These are phyloP conservation scores for Maccullochella peelii DNA, from an alignment of 2,113 vertebrate species.

Conservation along the genomic window DNA sequence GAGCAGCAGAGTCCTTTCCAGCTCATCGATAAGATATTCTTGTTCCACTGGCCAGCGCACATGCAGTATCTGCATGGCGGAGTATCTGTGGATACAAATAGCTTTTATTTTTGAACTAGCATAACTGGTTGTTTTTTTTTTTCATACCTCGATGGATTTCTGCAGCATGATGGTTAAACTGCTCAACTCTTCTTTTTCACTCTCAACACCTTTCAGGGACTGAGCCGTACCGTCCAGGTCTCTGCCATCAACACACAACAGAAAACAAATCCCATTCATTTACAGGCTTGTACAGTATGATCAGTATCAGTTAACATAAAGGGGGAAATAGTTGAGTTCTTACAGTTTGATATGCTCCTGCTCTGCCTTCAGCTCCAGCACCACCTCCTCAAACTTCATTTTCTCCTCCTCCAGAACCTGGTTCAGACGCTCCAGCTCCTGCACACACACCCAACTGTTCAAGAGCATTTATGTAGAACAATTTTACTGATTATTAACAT, in stretches of 20 bases:
- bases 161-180: conserved; percentile 89
- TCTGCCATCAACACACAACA: conserved; percentile 75
- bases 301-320: too few species aligned
- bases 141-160: conserved; percentile 90
- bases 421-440: conserved; percentile 95
- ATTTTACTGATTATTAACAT: neutral
- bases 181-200: conserved; percentile 91
- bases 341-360: conserved; percentile 95
- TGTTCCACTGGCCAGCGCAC: neutral
- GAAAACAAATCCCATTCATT: neutral
- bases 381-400: conserved; percentile 94
- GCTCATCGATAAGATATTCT: neutral
- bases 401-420: conserved; percentile 96
- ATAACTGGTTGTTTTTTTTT: too few species aligned
- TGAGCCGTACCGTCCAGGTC: conserved; percentile 92
- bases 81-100: neutral
- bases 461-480: accelerated
- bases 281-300: accelerated
- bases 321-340: accelerated
- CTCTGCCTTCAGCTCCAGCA: conserved; percentile 91
- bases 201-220: conserved; percentile 92
- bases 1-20: neutral
- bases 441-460: conserved; percentile 2
- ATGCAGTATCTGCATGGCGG: neutral
- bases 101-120: neutral